Conservation (phyloP, 2,888 invertebrate species). For the Oxyscelio sp. region DNA sequence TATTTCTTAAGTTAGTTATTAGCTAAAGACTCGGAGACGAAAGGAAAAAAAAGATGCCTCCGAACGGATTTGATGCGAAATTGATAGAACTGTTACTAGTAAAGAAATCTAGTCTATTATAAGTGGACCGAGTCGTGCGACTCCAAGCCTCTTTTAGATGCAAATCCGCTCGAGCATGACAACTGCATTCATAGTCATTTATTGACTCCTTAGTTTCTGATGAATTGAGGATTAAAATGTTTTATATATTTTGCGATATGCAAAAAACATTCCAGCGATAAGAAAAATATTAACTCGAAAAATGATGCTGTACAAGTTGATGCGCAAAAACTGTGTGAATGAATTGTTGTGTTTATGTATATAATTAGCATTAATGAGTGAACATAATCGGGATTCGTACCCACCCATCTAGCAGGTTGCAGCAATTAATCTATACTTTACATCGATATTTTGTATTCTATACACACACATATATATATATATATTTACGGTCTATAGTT, state of each 20-base stretch:
- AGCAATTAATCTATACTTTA: conserved; percentile 74
- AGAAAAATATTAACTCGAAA: conserved; percentile 58
- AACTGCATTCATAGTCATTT: conserved; percentile 60
- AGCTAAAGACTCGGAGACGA: conserved; percentile 50
- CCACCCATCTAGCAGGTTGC: conserved; percentile 81
- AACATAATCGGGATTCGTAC: conserved; percentile 79
- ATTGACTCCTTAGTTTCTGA: too few relatives aligned
- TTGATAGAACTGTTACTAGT: conserved; percentile 34
- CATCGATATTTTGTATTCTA: conserved; percentile 66
- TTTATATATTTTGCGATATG: too few relatives aligned
- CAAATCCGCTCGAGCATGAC: conserved; percentile 34
- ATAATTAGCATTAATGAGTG: conserved; percentile 74
- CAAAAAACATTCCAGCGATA: conserved; percentile 80
- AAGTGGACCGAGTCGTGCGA: conserved; percentile 8
- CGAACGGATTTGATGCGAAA: conserved; percentile 36
- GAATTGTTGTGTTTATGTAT: conserved; percentile 74
- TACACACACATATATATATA: conserved; percentile 62
- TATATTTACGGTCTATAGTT: conserved; percentile 67
- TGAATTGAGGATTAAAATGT: too few relatives aligned
- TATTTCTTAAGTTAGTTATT: conserved; percentile 60
- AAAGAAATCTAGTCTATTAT: conserved; percentile 58
- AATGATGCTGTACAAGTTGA: conserved; percentile 44
- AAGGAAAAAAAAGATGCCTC: conserved; percentile 14
- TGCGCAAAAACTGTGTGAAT: conserved; percentile 64
- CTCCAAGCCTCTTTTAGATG: conserved; percentile 11